Base-by-base conservation (phyloP, 2,797 vertebrate species). In the Karalla daura region DNA sequence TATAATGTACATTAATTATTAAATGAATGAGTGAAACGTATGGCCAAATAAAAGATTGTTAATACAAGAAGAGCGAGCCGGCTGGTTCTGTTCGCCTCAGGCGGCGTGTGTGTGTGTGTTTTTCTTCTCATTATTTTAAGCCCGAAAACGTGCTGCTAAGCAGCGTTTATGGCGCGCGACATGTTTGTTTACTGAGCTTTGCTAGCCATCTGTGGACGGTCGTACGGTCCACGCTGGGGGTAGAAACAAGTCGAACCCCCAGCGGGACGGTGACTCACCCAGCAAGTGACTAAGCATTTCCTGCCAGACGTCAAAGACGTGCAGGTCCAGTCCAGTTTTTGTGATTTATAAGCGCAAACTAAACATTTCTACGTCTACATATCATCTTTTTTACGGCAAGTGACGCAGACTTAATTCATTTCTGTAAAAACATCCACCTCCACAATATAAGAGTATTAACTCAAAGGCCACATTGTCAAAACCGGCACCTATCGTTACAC, bases 11-110 rank as follows among this genome's bases (percentile, higher is more conserved):
- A 91, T 87, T 90, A 81, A 87, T 82, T 84, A 81, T 81, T 75
- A 69, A 86, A 77, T 75, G 70, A 84, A 76, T 84, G 69, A 88
- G 65, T 85, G 61, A 87, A 73, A 74, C 68, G 78, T 77, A 82
- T 64, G 79, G 83, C 89, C 86, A 90, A 85, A 91, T 91, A 85
- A 91, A 93, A 86, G 70, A 87, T 74, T 86, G 74, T 83, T 84
- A 77, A 78, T 88, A 85, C 59, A 67, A 85, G 49, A 27, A 6
- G 36, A 23, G 2, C 0, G 13, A 10, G 4, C 6, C 9, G 1
- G 0, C 40, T 8, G 45, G 2, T 41, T 5, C 13, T 24, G 24
- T 41, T 24, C 27, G 27, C 46, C 12, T 11, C n/a, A 13, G 10
- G 2, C 40, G 30, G 7, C 27, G 6, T 43, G 23, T 21, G 7